Base-by-base conservation (phyloP, 2,888 invertebrate species). In the Acanthosepion pharaonis region DNA sequence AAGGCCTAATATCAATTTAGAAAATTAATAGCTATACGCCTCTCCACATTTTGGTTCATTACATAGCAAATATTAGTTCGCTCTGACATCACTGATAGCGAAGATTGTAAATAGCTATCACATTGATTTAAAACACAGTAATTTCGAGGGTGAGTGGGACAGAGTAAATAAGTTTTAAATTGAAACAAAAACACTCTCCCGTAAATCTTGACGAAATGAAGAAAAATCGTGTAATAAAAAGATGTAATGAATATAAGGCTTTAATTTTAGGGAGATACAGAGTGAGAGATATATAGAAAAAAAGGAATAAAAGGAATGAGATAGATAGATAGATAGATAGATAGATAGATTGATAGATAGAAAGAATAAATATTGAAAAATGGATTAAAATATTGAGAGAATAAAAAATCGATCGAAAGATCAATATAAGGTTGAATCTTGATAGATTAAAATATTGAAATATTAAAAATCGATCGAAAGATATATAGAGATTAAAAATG, bases 11-110 rank as follows among this genome's bases (percentile, higher is more conserved):
- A 78, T n/a, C 15, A 78, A 78, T 78, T 78, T 78, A 78, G 78
- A 78, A 78, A n/a, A 78, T 78, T 78, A 78, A 78, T 78, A 78
- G 78, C n/a, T n/a, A 78, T 78, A 78, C n/a, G 78, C n/a, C n/a
- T 78, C 78, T 78, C 78, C n/a, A 78, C n/a, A 78, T 78, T 78
- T n/a, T 15, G n/a, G 15, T 78, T 78, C 78, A 78, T 78, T 78
- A 78, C 9, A 78, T n/a, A 33, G n/a, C 78, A 78, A 78, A 78
- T 78, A 78, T 78, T 78, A 78, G n/a, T 15, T 33, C 78, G 6
- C n/a, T 78, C 78, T 1, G n/a, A 78, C n/a, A n/a, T 33, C n/a
- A 78, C 18, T 15, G n/a, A 11, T 4, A 78, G n/a, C 15, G 5
- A 78, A n/a, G 11, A 78, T 78, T 11, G n/a, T 78, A 78, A 78